These are phyloP conservation scores for Poeciliopsis presidionis DNA, from an alignment of 2,797 vertebrate genomes.

Conservation along the genomic window DNA sequence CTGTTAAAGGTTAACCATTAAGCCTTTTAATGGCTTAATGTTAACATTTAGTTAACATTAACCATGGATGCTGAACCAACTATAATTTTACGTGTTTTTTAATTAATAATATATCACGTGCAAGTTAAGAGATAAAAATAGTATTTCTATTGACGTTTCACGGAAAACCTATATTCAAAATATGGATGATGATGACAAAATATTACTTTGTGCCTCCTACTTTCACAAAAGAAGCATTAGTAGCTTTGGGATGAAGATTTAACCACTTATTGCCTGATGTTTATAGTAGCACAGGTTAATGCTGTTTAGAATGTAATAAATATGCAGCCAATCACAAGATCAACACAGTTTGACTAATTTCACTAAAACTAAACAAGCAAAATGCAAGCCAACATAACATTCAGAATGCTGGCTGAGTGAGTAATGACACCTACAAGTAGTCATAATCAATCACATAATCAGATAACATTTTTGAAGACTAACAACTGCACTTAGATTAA, in stretches of 20 bases:
- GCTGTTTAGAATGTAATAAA: neutral
- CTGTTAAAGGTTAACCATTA: neutral
- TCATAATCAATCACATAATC: slow-evolving; percentile 18
- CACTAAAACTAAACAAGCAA: neutral
- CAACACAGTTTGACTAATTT: neutral
- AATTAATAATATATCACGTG: neutral
- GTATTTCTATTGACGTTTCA: neutral
- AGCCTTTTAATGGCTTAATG: neutral
- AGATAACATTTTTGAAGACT: slow-evolving; percentile 8
- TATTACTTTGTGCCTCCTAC: neutral
- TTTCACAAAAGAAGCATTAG: neutral
- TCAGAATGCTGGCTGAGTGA: neutral
- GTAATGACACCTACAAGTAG: neutral
- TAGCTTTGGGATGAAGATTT: neutral
- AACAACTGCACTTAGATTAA: slow-evolving; percentile 43
- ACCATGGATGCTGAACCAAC: too few relatives aligned
- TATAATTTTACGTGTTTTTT: neutral
- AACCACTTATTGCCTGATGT: neutral
- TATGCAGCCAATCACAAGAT: neutral
- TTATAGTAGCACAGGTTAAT: neutral
- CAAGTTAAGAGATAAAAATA: neutral
- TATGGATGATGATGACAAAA: neutral
- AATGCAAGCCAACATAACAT: neutral
- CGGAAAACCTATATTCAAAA: neutral
- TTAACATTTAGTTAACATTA: too few relatives aligned